Evolutionary conservation across 2,113 vertebrate genomes (phyloP).

Genomic region (Sardina pilchardus): DNA sequence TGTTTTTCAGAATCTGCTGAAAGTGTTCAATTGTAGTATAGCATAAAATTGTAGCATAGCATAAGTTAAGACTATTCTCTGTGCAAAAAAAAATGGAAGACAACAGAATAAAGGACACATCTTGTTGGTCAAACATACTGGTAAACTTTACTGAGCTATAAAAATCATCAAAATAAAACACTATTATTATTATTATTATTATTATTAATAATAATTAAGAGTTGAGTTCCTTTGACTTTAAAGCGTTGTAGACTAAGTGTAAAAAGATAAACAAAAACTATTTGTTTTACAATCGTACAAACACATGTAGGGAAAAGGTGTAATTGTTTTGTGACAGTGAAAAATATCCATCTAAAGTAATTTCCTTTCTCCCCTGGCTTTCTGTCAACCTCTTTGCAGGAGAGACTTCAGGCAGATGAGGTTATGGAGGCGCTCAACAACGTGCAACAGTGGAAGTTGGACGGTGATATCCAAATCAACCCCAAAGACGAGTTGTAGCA

Average conservation of each 20-base stretch:
- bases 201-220: no score
- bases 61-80: no score
- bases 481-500: slow-evolving; percentile 90
- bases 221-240: neutral
- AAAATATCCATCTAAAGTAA: neutral
- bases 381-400: slow-evolving; percentile 68
- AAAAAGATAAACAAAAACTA: neutral
- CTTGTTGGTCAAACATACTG: no score
- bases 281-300: neutral
- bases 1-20: no score
- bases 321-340: neutral
- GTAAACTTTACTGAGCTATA: no score
- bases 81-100: neutral
- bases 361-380: neutral
- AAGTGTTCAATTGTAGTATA: no score
- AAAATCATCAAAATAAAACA: no score
- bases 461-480: slow-evolving; percentile 79
- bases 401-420: slow-evolving; percentile 93
- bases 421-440: slow-evolving; percentile 83
- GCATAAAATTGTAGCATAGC: no score
- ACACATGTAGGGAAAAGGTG: neutral
- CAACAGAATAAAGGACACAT: neutral
- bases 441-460: slow-evolving; percentile 67
- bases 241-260: neutral
- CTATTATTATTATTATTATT: no score